Percentiles rank a stretch among this genome's conserved stretches.
Conservation (phyloP, 2,888 invertebrate genomes). For the Hemithea aestivaria region DNA sequence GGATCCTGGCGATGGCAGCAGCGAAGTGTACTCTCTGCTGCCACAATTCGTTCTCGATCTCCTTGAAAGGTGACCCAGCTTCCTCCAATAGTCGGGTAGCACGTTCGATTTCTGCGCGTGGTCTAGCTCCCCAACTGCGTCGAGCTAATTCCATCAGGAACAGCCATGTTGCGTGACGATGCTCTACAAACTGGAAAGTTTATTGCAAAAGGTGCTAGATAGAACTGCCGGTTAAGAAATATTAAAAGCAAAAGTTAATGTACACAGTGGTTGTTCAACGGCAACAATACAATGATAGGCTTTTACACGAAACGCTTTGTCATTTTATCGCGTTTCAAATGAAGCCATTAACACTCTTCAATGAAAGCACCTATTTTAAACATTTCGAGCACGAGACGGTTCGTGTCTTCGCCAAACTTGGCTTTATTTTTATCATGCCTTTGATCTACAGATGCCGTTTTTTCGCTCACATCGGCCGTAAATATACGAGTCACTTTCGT, state of each 20-base stretch:
- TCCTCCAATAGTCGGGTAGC: slow-evolving; percentile 45
- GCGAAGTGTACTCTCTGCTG: slow-evolving; percentile 83
- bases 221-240: no score
- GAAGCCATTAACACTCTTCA: slow-evolving; percentile 26
- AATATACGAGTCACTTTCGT: slow-evolving; percentile 64
- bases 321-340: slow-evolving; percentile 21
- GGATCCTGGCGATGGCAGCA: slow-evolving; percentile 86
- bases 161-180: slow-evolving; percentile 79
- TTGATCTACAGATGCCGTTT: slow-evolving; percentile 36
- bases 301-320: slow-evolving; percentile 13
- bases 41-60: slow-evolving; percentile 83
- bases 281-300: slow-evolving; percentile 6
- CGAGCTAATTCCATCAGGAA: slow-evolving; percentile 85
- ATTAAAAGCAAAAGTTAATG: no score
- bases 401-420: slow-evolving; percentile 20
- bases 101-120: slow-evolving; percentile 48
- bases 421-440: slow-evolving; percentile 43
- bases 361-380: slow-evolving; percentile 22
- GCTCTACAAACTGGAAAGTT: slow-evolving; percentile 39
- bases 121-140: slow-evolving; percentile 74
- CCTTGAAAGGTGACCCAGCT: slow-evolving; percentile 60
- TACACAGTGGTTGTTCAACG: no score
- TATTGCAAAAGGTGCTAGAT: neutral
- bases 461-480: slow-evolving; percentile 45
- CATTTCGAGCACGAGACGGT: slow-evolving; percentile 33